Base-by-base conservation (phyloP, 2,888 invertebrate species). In the Gasteruption jaculator region DNA sequence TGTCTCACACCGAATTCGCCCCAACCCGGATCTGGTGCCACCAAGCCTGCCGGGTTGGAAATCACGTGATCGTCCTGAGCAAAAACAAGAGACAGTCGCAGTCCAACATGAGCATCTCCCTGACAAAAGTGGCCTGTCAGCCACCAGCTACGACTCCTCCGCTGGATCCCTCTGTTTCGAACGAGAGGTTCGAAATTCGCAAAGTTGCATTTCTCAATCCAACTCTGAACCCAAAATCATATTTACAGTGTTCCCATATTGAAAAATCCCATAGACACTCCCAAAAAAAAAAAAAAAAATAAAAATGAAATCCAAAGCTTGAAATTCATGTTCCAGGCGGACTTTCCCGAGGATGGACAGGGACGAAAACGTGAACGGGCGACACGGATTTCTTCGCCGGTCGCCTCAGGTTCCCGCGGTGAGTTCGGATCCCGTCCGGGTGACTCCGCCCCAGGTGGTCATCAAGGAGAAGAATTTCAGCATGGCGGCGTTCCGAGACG, bases 21-120 rank as follows among this genome's bases (percentile, higher is more conserved):
- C 86, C 93, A 16, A 83, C 86, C 1, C 87, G 90, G 62, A 84
- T 93, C 64, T 93, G 93, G 91, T 92, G 91, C 68, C 91, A 93
- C 74, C 91, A 92, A 40, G 91, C 90, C 35, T 92, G 92, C 70
- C 16, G 81, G 74, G 76, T 85, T 54, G 86, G 84, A 41, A 81
- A 87, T 57, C 84, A 85, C 69, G 77, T 90, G 50, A 82, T 90
- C 22, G 83, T 88, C 51, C 75, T 89, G 52, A 83, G 83, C 56
- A 60, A 58, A 43, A 60, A 56, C 27, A 64, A 63, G 44, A 50
- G 54, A 33, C 60, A 58, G 25, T 54, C 52, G 18, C 62, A 64
- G 39, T 47, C 60, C 2, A 61, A 50, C 39, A 62, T 61, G 64
- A 68, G 61, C 39, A 61, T 65, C 42, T 57, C 60, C 2, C 22